Evolutionary conservation across 2,113 vertebrate genomes (phyloP).

Genomic region (Saccopteryx leptura): DNA sequence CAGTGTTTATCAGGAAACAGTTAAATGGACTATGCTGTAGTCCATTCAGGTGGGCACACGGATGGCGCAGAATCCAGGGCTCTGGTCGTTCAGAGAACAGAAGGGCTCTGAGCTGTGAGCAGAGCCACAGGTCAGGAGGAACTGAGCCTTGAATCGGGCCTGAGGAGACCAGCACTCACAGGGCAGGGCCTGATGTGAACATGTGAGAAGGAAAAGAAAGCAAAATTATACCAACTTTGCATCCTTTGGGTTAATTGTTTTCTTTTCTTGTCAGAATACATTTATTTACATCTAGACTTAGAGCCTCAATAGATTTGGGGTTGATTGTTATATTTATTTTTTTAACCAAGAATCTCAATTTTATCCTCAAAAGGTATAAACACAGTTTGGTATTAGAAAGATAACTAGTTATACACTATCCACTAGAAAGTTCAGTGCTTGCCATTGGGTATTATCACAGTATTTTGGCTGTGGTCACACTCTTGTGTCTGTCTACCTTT

Average conservation of each 20-base stretch:
- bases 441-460: background rate
- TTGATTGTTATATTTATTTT: background rate
- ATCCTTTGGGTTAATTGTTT: constrained; percentile 10
- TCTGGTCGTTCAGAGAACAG: background rate
- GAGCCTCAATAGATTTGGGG: background rate
- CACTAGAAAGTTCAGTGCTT: background rate
- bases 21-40: background rate
- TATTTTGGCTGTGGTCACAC: background rate
- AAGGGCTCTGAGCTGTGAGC: background rate
- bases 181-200: background rate
- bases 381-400: background rate
- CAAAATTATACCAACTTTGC: background rate
- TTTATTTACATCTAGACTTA: constrained; percentile 30
- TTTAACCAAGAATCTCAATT: background rate
- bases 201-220: background rate
- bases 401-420: background rate
- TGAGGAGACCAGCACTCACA: background rate
- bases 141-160: background rate
- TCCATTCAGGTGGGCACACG: background rate
- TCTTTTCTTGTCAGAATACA: background rate
- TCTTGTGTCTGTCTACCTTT: background rate
- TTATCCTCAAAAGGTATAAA: constrained; percentile 13
- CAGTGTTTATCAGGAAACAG: background rate
- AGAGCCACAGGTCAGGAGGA: background rate
- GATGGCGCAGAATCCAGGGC: background rate